Conservation (phyloP, 2,888 invertebrate species). For the Acanthosepion pharaonis region DNA sequence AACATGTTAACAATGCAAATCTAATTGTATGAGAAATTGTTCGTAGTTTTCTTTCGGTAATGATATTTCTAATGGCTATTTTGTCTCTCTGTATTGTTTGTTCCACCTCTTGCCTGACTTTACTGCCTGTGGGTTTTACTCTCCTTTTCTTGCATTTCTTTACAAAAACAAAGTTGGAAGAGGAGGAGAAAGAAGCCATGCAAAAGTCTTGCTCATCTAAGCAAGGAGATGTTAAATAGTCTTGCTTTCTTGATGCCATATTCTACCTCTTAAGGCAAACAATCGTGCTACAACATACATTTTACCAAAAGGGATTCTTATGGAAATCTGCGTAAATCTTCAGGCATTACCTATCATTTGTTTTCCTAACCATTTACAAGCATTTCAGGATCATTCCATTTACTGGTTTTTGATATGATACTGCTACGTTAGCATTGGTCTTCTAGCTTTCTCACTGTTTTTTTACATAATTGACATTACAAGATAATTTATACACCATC, state of each 20-base stretch:
- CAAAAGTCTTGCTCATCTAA: not conserved
- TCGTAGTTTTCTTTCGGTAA: slow-evolving; percentile 11
- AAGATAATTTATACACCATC: too few species aligned
- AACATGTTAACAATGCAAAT: slow-evolving; percentile 39
- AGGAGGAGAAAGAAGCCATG: not conserved
- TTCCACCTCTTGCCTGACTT: not conserved
- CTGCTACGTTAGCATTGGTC: too few species aligned
- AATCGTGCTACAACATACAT: not conserved
- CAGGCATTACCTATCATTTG: too few species aligned
- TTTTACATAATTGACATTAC: too few species aligned
- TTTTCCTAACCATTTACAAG: too few species aligned
- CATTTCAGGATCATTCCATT: too few species aligned
- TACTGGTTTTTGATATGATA: too few species aligned
- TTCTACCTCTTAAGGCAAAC: not conserved
- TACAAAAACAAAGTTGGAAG: not conserved
- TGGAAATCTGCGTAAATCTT: too few species aligned
- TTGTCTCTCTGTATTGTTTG: not conserved
- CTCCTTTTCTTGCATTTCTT: not conserved
- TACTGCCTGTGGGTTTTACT: not conserved
- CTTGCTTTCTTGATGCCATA: not conserved
- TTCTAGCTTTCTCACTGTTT: too few species aligned
- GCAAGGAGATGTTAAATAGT: not conserved
- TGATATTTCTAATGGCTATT: slow-evolving; percentile 35
- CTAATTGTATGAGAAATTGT: slow-evolving; percentile 37
- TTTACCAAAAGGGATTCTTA: too few species aligned